Evolutionary conservation across 37 sponge, comb jelly and placozoan species (phyloP).

Genomic region (Geodia barretti): DNA sequence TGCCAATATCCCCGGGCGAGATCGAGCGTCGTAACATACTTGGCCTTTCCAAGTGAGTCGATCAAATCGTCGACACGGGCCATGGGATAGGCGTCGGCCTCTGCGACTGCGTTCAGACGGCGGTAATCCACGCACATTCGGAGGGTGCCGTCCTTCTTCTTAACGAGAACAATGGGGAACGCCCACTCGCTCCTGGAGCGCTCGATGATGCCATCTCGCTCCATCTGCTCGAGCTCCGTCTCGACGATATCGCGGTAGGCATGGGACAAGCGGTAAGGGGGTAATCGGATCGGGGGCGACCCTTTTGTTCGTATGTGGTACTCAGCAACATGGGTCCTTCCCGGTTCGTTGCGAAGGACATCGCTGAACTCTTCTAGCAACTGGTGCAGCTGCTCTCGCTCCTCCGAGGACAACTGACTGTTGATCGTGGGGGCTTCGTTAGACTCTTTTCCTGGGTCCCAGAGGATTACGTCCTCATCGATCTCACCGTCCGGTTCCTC

Average conservation of each 20-base stretch:
- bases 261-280: conserved; percentile 38
- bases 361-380: no score
- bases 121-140: conserved; percentile 74
- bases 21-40: conserved; percentile 60
- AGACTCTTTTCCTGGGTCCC: no score
- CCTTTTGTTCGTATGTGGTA: no score
- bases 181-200: conserved; percentile 49
- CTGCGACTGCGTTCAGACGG: conserved; percentile 45
- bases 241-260: conserved; percentile 24
- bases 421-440: no score
- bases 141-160: conserved; percentile 52
- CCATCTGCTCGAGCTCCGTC: conserved; percentile 34
- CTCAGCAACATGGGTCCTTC: no score
- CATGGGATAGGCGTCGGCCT: conserved; percentile 64
- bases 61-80: conserved; percentile 65
- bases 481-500: no score
- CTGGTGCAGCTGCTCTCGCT: no score
- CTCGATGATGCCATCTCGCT: conserved; percentile 31
- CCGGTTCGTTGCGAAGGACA: no score
- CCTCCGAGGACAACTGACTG: no score
- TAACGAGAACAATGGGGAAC: conserved; percentile 44
- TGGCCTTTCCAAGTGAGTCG: conserved; percentile 37
- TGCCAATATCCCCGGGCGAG: conserved; percentile 72
- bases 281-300: conserved; percentile 13
- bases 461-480: no score